A percentile compares a stretch with the other conserved stretches of the same genome.
phyloP scores from a whole-genome alignment of 1,140 invertebrate genomes.

The Drosophila oshimai region DNA sequence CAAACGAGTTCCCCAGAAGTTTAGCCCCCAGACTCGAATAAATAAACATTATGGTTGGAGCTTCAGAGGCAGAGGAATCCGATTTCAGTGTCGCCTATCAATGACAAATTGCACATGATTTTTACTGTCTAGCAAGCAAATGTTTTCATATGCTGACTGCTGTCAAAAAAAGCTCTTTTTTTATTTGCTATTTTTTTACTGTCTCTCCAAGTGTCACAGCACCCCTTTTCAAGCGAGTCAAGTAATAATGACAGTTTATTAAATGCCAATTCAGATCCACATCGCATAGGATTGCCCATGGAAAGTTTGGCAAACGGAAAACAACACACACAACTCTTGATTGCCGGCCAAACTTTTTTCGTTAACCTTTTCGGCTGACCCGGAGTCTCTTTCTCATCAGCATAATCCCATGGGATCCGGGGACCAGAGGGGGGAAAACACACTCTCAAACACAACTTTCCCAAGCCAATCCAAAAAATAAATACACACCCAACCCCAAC shows the following conservation, averaged over 20 bases:
- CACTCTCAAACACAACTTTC: conserved; percentile 51
- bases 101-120: conserved; percentile 70
- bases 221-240: conserved; percentile 26
- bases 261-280: conserved; percentile 49
- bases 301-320: conserved; percentile 42
- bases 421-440: background rate
- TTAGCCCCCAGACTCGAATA: conserved; percentile 17
- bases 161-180: conserved; percentile 28
- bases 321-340: conserved; percentile 35
- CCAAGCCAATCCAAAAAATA: conserved; percentile 16
- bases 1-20: conserved; percentile 51
- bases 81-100: conserved; percentile 56
- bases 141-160: conserved; percentile 18
- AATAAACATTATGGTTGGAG: conserved; percentile 44
- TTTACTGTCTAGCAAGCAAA: conserved; percentile 18
- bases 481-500: conserved; percentile 18
- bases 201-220: conserved; percentile 2
- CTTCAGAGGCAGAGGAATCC: conserved; percentile 22
- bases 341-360: conserved; percentile 36
- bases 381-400: conserved; percentile 26
- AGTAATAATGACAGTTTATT: conserved; percentile 54
- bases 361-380: conserved; percentile 50
- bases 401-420: conserved; percentile 34
- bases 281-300: conserved; percentile 25
- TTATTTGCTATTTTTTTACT: background rate